Percentiles rank a stretch among this genome's conserved stretches.
Evolutionary conservation across 2,113 vertebrate genomes (phyloP).

Genomic region (Sardina pilchardus): DNA sequence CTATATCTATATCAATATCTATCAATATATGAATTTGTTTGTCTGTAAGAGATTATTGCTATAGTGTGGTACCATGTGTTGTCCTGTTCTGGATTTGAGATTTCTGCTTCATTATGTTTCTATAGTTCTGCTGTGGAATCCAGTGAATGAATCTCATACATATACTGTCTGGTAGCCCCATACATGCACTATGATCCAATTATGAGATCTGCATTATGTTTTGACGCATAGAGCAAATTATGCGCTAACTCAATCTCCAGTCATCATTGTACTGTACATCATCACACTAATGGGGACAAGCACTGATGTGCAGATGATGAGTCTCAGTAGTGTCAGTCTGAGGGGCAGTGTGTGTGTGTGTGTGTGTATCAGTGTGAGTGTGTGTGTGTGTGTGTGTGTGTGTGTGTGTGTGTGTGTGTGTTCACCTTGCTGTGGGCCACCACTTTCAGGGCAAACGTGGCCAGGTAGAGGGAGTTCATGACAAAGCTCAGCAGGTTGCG

Average conservation of each 20-base stretch:
- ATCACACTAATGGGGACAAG: not conserved
- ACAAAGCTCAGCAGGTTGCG: conserved; percentile 98
- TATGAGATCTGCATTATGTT: not conserved
- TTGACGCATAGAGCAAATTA: not conserved
- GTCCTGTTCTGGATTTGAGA: not conserved
- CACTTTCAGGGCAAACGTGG: conserved; percentile 95
- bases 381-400: conserved; percentile 2
- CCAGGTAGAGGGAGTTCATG: conserved; percentile 97
- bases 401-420: not conserved
- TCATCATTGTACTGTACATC: not conserved
- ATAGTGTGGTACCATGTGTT: too few species aligned
- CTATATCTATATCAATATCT: too few species aligned
- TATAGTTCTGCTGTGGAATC: not conserved
- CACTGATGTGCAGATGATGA: not conserved
- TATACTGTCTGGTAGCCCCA: not conserved
- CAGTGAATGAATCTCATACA: not conserved
- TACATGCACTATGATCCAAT: not conserved
- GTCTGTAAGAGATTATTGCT: not conserved
- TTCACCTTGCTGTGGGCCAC: conserved; percentile 95
- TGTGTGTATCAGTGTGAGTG: not conserved
- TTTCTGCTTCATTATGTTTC: not conserved
- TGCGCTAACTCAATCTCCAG: not conserved
- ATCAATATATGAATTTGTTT: too few species aligned
- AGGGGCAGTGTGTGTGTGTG: not conserved
- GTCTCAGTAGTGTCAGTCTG: not conserved